A percentile compares a stretch with the other conserved stretches of the same genome.
phyloP scores from a whole-genome alignment of 2,888 invertebrate genomes.

The Neuroscelio doddi region DNA sequence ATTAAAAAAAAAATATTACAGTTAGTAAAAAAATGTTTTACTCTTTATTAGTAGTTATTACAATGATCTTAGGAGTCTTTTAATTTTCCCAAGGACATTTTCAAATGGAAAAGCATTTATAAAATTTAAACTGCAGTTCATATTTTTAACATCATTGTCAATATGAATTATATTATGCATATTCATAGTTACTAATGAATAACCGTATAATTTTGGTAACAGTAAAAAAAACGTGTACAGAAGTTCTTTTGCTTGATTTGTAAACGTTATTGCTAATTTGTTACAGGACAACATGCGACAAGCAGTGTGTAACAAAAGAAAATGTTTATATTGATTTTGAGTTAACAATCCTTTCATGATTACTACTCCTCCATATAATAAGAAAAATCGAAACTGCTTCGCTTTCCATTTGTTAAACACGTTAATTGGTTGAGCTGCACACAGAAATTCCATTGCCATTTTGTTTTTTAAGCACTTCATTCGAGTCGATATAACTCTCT shows the following conservation, averaged over 20 bases:
- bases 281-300: constrained; percentile 15
- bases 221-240: not conserved
- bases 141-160: too few species aligned
- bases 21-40: too few species aligned
- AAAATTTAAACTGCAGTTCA: too few species aligned
- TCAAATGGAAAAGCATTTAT: too few species aligned
- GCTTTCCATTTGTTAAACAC: constrained; percentile 35
- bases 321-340: constrained; percentile 23
- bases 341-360: constrained; percentile 34
- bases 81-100: too few species aligned
- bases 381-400: constrained; percentile 38
- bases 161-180: too few species aligned
- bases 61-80: too few species aligned
- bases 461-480: constrained; percentile 12
- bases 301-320: constrained; percentile 28
- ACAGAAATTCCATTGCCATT: constrained; percentile 36
- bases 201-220: not conserved
- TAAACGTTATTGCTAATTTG: not conserved
- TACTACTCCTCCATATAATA: constrained; percentile 48
- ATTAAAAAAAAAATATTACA: too few species aligned
- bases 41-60: too few species aligned
- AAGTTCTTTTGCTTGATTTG: not conserved
- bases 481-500: constrained; percentile 5
- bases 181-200: not conserved
- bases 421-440: constrained; percentile 23